Conservation (phyloP, 2,797 vertebrate genomes). For the Cossypha heuglini region DNA sequence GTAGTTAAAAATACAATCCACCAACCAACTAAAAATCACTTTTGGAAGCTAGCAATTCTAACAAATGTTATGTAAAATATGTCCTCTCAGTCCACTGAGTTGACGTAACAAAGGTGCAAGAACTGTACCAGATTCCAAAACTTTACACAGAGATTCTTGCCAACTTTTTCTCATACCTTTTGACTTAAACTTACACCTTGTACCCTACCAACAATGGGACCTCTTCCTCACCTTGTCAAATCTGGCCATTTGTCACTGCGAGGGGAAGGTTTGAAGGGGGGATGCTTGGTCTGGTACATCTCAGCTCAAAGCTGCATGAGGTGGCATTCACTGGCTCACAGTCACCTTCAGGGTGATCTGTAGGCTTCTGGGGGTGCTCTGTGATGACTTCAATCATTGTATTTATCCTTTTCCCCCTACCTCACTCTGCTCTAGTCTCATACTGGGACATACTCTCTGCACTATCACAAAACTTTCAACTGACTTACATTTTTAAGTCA, state of each 20-base stretch:
- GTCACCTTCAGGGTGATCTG: not conserved
- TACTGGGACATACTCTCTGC: not conserved
- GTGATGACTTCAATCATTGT: not conserved
- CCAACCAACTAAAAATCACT: not conserved
- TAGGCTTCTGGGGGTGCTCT: not conserved
- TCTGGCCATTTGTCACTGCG: not conserved
- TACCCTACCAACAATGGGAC: not conserved
- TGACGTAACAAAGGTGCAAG: not conserved
- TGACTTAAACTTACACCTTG: not conserved
- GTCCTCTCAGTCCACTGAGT: rapidly evolving
- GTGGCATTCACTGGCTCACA: not conserved
- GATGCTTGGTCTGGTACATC: not conserved
- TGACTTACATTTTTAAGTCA: not conserved
- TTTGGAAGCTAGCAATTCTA: not conserved
- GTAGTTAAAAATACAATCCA: too few species aligned
- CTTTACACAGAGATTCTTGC: not conserved
- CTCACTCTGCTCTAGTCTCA: rapidly evolving
- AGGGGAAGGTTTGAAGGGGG: not conserved
- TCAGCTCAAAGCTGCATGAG: not conserved
- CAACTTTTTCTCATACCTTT: not conserved
- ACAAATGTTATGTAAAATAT: rapidly evolving
- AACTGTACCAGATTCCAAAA: not conserved
- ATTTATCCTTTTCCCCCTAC: not conserved
- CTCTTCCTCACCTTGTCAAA: not conserved
- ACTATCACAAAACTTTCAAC: not conserved